Percentiles rank a stretch among this genome's conserved stretches.
Conservation (phyloP, 2,888 invertebrate species). For the Erynnis tages region DNA sequence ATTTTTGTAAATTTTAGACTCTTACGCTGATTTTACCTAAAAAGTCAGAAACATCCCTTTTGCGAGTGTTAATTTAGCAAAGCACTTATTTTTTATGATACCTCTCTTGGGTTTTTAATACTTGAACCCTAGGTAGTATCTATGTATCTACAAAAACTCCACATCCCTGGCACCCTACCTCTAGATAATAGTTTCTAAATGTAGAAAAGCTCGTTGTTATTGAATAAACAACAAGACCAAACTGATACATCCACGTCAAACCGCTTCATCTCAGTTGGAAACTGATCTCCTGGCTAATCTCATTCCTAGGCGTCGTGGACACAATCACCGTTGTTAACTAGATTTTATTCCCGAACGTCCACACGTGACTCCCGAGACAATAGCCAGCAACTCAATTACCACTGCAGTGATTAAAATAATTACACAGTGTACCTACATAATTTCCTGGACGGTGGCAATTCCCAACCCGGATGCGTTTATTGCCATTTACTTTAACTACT, state of each 20-base stretch:
- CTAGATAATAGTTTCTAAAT: no score
- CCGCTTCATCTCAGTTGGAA: slow-evolving; percentile 38
- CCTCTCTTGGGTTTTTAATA: no score
- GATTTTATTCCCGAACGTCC: slow-evolving; percentile 57
- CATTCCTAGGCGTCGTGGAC: slow-evolving; percentile 63
- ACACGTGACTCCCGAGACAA: slow-evolving; percentile 26
- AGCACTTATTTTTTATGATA: no score
- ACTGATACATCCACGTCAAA: neutral
- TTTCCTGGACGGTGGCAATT: slow-evolving; percentile 7
- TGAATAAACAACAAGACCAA: neutral
- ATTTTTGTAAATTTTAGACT: no score
- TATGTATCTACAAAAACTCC: no score
- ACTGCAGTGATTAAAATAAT: slow-evolving; percentile 18
- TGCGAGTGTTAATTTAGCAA: no score
- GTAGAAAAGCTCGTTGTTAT: no score
- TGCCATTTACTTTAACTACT: neutral
- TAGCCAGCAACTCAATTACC: slow-evolving; percentile 23
- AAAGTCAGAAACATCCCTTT: no score
- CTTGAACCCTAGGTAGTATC: no score
- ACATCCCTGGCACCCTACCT: no score
- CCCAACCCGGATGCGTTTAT: neutral
- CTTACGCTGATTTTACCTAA: no score
- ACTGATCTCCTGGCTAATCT: slow-evolving; percentile 52
- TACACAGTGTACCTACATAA: slow-evolving; percentile 3
- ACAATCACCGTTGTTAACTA: slow-evolving; percentile 69